Evolutionary conservation across 2,888 invertebrate species (phyloP).

Genomic region (Ditula angustiorana): DNA sequence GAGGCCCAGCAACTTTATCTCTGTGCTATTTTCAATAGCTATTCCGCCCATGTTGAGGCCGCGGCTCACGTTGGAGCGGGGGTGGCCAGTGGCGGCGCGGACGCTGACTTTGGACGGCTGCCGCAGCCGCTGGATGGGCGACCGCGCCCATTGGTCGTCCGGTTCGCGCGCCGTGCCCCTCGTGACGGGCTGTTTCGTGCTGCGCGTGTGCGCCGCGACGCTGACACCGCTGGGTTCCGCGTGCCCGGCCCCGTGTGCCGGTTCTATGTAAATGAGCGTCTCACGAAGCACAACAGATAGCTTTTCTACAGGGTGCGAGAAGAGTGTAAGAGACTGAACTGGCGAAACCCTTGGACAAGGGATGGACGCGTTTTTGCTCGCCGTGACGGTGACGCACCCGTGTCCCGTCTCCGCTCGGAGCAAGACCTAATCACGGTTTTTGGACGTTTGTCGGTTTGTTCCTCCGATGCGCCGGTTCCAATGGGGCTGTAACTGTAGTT

Average conservation of each 20-base stretch:
- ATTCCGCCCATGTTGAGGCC: too few species aligned
- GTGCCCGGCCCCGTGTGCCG: neutral
- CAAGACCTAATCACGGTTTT: neutral
- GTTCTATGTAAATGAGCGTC: neutral
- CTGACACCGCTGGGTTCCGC: neutral
- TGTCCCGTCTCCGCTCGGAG: neutral
- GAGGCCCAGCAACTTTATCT: too few species aligned
- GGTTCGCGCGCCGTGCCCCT: neutral
- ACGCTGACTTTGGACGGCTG: too few species aligned
- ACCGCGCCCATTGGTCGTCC: too few species aligned
- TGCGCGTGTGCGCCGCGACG: neutral
- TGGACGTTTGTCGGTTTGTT: too few species aligned
- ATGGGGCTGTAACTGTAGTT: too few species aligned
- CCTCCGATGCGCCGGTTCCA: too few species aligned
- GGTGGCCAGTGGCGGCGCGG: too few species aligned
- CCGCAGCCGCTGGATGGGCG: too few species aligned
- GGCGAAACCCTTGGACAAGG: neutral
- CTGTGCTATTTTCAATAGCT: too few species aligned
- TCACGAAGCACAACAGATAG: neutral
- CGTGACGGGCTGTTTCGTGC: neutral
- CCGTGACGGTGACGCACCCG: neutral
- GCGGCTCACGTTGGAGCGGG: too few species aligned
- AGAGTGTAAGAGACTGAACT: neutral
- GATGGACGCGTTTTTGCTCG: neutral
- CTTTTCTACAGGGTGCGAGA: neutral